Base-by-base conservation (phyloP, 2,888 invertebrate genomes). In the Drosophila atripex region DNA sequence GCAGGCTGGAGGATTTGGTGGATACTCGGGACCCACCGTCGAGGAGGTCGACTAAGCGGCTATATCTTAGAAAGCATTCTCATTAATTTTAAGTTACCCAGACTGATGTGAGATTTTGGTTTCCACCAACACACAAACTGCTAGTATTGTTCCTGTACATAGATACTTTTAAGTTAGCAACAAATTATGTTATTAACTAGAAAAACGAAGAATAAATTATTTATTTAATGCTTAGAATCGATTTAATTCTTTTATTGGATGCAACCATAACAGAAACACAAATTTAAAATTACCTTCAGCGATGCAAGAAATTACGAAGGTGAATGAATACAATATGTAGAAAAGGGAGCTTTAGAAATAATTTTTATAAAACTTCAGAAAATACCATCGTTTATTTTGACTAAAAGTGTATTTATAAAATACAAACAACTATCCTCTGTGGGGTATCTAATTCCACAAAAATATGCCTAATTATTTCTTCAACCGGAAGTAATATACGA, bases 1-100 rank as follows among this genome's bases (percentile, higher is more conserved):
- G 94, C 92, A 93, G 92, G 28, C 91, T 93, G 82, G 95, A 94
- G 16, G 95, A 93, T 70, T 93, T 93, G 88, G 95, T 93, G 86
- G 95, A 80, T 72, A 76, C 53, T 88, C 94, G 2, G 88, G 90
- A 12, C 90, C 89, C 55, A 89, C 90, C 1, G 89, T 90, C 6
- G 90, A 90, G 61, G 90, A 90, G 75, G 89, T 89, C 18, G 39
- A 41, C 39, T 41, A 41, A 41, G 18, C 2, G 3, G 0, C 12
- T 16, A 16, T 9, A n/a, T 16, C 28, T 55, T 11, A 2, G 11
- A 7, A 28, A 11, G 9, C 5, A 39, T 51, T 60, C 55, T 25
- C 41, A 35, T 12, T 66, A 43, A 11, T 9, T n/a, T n/a, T 35
- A 53, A 28, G 41, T 45, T 8, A 18, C 21, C 2, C 28, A 30